A percentile compares a stretch with the other conserved stretches of the same genome.
Conservation (phyloP, 1,140 invertebrate species). For the Mamestra configurata region DNA sequence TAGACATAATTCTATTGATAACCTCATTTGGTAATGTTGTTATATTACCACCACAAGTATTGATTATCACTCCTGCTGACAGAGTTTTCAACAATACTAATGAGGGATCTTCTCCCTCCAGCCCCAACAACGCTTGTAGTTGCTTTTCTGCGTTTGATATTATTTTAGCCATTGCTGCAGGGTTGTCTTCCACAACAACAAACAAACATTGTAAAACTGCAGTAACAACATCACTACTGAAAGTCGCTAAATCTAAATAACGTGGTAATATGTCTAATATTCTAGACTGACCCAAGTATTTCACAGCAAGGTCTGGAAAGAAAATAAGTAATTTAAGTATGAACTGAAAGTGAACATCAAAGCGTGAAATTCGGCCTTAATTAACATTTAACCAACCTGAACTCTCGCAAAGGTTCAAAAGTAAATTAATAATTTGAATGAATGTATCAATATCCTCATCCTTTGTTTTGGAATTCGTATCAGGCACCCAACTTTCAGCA, state of each 20-base stretch:
- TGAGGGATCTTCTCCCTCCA: slow-evolving; percentile 79
- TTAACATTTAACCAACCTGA: slow-evolving; percentile 70
- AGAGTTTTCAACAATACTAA: slow-evolving; percentile 88
- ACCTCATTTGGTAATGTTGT: slow-evolving; percentile 73
- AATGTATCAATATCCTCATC: slow-evolving; percentile 91
- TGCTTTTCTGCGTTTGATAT: slow-evolving; percentile 80
- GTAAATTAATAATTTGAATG: slow-evolving; percentile 90
- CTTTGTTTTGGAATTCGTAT: slow-evolving; percentile 80
- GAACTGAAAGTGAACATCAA: neutral
- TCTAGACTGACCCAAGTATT: slow-evolving; percentile 90
- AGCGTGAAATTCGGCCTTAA: no score
- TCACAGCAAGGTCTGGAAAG: slow-evolving; percentile 89
- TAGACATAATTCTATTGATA: slow-evolving; percentile 80
- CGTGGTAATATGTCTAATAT: slow-evolving; percentile 90
- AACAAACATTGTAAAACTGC: slow-evolving; percentile 90
- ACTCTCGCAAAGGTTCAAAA: slow-evolving; percentile 92
- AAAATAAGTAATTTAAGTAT: neutral
- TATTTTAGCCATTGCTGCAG: slow-evolving; percentile 85
- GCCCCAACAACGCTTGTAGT: slow-evolving; percentile 84
- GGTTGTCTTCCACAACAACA: slow-evolving; percentile 91
- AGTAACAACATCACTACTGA: slow-evolving; percentile 89
- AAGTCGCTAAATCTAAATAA: slow-evolving; percentile 89
- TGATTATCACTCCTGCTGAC: slow-evolving; percentile 88
- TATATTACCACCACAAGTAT: slow-evolving; percentile 82
- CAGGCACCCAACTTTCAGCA: slow-evolving; percentile 81